Percentiles rank a stretch among this genome's conserved stretches.
Conservation (phyloP, 2,888 invertebrate genomes). For the Archips crataeganus region DNA sequence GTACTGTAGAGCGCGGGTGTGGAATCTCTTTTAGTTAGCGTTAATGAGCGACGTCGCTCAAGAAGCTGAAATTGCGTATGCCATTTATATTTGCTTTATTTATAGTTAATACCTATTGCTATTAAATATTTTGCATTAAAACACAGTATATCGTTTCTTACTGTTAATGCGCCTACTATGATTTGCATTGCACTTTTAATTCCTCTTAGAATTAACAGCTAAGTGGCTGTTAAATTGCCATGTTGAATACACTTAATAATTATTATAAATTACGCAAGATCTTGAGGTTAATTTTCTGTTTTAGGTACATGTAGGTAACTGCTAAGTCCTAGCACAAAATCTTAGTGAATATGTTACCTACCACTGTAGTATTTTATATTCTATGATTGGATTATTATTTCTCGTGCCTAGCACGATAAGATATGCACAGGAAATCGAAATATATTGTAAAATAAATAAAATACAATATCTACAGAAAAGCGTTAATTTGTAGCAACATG, state of each 20-base stretch:
- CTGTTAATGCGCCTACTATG: constrained; percentile 1
- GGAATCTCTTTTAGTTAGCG: neutral
- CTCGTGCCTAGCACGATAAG: too few relatives aligned
- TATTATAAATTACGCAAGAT: neutral
- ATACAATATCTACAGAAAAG: neutral
- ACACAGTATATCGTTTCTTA: constrained; percentile 4
- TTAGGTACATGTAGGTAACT: too few relatives aligned
- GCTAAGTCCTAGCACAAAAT: too few relatives aligned
- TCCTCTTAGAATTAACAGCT: neutral
- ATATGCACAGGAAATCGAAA: neutral
- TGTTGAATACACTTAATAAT: neutral
- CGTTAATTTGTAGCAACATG: neutral
- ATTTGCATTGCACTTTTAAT: neutral
- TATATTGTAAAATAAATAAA: neutral
- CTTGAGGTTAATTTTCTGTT: neutral
- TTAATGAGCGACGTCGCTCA: neutral
- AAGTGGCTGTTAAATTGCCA: neutral
- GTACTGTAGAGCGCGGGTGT: neutral
- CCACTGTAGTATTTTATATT: too few relatives aligned
- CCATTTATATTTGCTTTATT: constrained; percentile 6
- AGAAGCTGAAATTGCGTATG: constrained; percentile 9
- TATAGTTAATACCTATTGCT: neutral
- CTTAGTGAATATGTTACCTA: too few relatives aligned
- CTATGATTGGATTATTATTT: too few relatives aligned
- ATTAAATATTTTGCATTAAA: constrained; percentile 17